These are phyloP conservation scores for Smutsia temminckii DNA, from an alignment of 2,797 vertebrate species.

Conservation along the genomic window DNA sequence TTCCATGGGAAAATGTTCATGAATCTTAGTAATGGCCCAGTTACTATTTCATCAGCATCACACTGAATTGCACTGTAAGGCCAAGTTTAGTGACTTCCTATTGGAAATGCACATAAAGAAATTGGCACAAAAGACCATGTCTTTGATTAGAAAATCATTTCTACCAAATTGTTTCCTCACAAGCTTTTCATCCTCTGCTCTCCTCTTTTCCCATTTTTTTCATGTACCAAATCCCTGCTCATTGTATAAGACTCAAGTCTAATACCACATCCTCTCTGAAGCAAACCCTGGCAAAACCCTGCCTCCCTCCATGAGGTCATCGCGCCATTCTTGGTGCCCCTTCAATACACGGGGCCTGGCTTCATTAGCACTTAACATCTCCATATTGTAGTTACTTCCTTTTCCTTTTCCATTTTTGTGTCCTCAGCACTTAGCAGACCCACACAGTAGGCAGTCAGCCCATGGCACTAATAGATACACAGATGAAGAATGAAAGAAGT, in stretches of 20 bases:
- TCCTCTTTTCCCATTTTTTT: neutral
- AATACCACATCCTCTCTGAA: neutral
- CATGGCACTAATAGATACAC: neutral
- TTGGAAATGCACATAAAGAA: neutral
- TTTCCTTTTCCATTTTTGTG: neutral
- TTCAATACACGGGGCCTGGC: accelerated
- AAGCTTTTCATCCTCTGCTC: neutral
- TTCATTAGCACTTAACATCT: neutral
- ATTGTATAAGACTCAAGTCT: neutral
- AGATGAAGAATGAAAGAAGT: neutral
- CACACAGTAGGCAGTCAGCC: neutral
- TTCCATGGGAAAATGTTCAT: conserved; percentile 61
- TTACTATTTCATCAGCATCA: conserved; percentile 12
- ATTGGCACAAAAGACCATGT: neutral
- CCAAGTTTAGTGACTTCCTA: neutral
- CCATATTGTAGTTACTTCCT: neutral
- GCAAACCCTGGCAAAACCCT: neutral
- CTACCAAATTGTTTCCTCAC: neutral
- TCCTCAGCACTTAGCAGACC: neutral
- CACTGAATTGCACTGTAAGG: neutral
- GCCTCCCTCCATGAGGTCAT: neutral
- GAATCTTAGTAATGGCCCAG: neutral
- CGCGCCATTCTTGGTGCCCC: neutral
- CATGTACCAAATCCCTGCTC: neutral
- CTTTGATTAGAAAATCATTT: neutral